These are phyloP conservation scores for Epizoanthus scotinus DNA, from an alignment of 92 coral and sea anemone genomes.

Conservation along the genomic window DNA sequence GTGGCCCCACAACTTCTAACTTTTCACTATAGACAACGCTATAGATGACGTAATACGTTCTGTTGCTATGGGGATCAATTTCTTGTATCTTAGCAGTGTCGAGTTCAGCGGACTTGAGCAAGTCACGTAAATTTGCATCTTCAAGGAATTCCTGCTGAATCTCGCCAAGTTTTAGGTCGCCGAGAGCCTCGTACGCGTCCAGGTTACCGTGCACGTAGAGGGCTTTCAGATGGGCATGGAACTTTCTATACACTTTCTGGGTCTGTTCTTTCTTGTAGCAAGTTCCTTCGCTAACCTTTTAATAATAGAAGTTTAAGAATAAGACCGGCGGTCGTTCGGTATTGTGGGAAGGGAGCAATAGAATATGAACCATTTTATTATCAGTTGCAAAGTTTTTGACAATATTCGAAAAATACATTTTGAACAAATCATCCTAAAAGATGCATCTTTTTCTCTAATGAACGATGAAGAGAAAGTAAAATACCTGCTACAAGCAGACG, in stretches of 20 bases:
- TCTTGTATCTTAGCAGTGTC: background rate
- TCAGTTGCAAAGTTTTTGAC: no score
- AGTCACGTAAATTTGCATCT: background rate
- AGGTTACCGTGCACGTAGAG: background rate
- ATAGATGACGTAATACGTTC: background rate
- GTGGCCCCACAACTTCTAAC: conserved; percentile 3
- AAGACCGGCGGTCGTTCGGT: no score
- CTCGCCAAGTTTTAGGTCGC: background rate
- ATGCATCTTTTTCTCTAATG: no score
- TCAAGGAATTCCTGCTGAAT: background rate
- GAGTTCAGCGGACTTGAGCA: background rate
- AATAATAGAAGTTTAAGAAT: background rate
- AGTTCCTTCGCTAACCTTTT: conserved; percentile 6
- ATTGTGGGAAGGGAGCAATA: no score
- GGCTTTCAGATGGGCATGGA: background rate
- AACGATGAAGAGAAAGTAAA: no score
- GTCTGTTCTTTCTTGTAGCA: background rate
- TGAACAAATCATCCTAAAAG: no score
- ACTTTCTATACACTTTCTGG: background rate
- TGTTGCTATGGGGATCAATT: background rate
- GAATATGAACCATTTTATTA: no score
- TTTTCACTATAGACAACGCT: conserved; percentile 5
- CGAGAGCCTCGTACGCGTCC: background rate
- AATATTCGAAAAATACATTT: no score
- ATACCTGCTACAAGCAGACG: no score